Evolutionary conservation across 2,888 invertebrate genomes (phyloP), one percentile per base, ranked within the genome.

Genomic region (Eudemis profundana): DNA sequence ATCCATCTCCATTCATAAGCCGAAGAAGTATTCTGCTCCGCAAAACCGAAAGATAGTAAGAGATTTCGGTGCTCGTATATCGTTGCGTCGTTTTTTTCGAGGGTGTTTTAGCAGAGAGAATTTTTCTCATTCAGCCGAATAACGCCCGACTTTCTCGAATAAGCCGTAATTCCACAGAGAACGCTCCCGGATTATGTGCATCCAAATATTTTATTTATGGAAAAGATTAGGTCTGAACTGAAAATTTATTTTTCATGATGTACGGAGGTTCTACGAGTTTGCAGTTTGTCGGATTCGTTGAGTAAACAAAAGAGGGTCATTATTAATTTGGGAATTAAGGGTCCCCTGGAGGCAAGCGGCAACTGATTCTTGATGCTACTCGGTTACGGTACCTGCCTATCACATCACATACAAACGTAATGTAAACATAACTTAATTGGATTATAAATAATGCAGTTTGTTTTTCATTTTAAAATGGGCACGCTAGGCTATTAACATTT

Each of bases 201-300:
- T 64, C 57, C 50, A 51, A 64, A 59, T 59, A 59, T 64, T 64
- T 64, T 51, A 59, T 64, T 64, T 51, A 64, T 44, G 64, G 44
- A 59, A 56, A 64, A 64, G 47, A 64, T 57, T 57, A 51, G 50
- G 64, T 64, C 44, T 51, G 50, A 59, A 59, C 50, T 50, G 50
- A 23, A 50, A 27, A 57, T 42, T 64, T 19, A n/a, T 57, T 63
- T 63, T 57, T 56, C 42, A 54, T 63, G 19, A 14, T 60, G 59
- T 40, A 23, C 46, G 38, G 38, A 53, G 54, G 54, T 27, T 47
- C 38, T 53, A 33, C 36, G 46, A 46, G 23, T 51, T 61, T 53
- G 33, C 61, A 50, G 51, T n/a, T n/a, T n/a, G 61, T 51, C 21
- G 14, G 19, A 61, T 15, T 27, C 29, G 42, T 12, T 7, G 27